Evolutionary conservation across 2,113 vertebrate species (phyloP), one percentile per base, ranked within the genome.

Genomic region (Cyprinus carpio): DNA sequence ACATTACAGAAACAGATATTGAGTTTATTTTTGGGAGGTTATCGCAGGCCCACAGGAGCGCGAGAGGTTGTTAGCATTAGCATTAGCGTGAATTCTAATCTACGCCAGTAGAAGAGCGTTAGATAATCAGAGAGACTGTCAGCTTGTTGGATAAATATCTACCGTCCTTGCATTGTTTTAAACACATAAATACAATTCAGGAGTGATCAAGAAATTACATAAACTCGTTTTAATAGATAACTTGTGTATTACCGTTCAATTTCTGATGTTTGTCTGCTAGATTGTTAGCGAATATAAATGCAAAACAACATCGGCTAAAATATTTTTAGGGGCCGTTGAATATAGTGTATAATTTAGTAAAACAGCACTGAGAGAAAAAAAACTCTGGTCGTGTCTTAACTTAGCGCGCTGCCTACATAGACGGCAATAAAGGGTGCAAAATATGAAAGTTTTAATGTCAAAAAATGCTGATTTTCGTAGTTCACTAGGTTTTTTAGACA

Each of bases 1-100:
- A 20, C 10, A 12, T 89, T 84, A 93, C 93, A 93, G 94, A 96
- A 4, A 6, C 0, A 65, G 65, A 90, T 75, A 0, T 34, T 54
- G 3, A 31, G 43, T 71, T 71, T 82, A 34, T 69, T 71, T 81
- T 6, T 23, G 79, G 11, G 16, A 29, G 37, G 0, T 71, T 46
- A 71, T 18, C 46, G 3, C 46, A 34, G 80, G 80, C 80, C 80
- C 80, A n/a, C 20, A 23, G 46, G 10, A 71, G 34, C 31, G 10
- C 51, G 10, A 56, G 27, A 77, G 20, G 64, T 11, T 16, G 43
- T 34, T 67, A 71, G 62, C 80, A 51, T 82, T 82, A 82, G 79
- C 79, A 6, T 67, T 81, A 81, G 80, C 80, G 25, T 56, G 27
- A 82, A 71, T 71, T 71, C 25, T 69, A 25, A 82, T 18, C 25